Conservation (phyloP, 1,140 invertebrate genomes). For the Melitaea cinxia region DNA sequence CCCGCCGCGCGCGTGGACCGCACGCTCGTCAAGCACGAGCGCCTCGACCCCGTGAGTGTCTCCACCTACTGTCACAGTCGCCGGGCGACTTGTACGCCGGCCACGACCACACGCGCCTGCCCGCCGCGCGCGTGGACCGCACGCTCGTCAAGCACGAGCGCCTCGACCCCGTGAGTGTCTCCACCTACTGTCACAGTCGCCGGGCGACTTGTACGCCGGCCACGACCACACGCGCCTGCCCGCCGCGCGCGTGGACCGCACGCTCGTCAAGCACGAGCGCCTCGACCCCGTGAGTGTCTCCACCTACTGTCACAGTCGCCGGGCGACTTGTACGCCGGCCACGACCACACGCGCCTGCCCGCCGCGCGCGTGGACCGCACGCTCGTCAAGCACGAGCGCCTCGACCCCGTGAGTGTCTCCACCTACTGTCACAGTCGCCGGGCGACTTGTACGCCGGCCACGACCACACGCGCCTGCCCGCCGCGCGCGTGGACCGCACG, state of each 20-base stretch:
- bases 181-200: slow-evolving; percentile 16
- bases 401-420: slow-evolving; percentile 53
- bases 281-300: slow-evolving; percentile 53
- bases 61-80: slow-evolving; percentile 6
- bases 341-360: slow-evolving; percentile 81
- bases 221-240: slow-evolving; percentile 82
- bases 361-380: slow-evolving; percentile 53
- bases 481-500: slow-evolving; percentile 51
- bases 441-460: slow-evolving; percentile 84
- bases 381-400: slow-evolving; percentile 80
- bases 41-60: slow-evolving; percentile 55
- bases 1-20: slow-evolving; percentile 58
- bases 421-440: slow-evolving; percentile 14
- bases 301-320: slow-evolving; percentile 14
- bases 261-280: slow-evolving; percentile 80
- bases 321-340: slow-evolving; percentile 83
- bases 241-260: slow-evolving; percentile 54
- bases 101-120: slow-evolving; percentile 82
- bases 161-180: slow-evolving; percentile 53
- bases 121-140: slow-evolving; percentile 57
- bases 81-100: slow-evolving; percentile 83
- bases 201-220: slow-evolving; percentile 83
- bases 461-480: slow-evolving; percentile 80
- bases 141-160: slow-evolving; percentile 80
- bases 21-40: slow-evolving; percentile 80